Percentiles rank a stretch among this genome's conserved stretches.
phyloP scores from a whole-genome alignment of 2,888 invertebrate species.

The Alloscopus bannaensis region DNA sequence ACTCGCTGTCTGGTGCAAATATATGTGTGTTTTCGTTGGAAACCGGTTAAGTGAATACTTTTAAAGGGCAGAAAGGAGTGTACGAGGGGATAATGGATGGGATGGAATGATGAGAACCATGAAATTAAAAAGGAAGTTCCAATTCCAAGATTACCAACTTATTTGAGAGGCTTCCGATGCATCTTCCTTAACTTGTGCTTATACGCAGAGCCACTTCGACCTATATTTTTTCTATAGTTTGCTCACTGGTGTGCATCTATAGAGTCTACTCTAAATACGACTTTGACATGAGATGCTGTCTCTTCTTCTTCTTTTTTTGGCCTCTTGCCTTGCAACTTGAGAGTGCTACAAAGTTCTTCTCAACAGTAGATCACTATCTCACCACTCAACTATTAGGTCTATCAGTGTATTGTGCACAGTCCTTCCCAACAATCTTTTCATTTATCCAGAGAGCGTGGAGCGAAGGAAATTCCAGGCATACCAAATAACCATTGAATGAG shows the following conservation, averaged over 20 bases:
- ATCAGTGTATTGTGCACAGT: too few species aligned
- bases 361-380: too few species aligned
- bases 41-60: slow-evolving; percentile 19
- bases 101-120: slow-evolving; percentile 67
- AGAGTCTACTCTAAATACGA: slow-evolving; percentile 27
- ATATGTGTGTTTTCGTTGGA: slow-evolving; percentile 9
- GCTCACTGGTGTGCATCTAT: slow-evolving; percentile 45
- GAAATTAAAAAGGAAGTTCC: slow-evolving; percentile 71
- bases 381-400: too few species aligned
- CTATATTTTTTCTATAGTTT: background rate
- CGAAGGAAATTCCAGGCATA: slow-evolving; percentile 44
- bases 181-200: slow-evolving; percentile 33
- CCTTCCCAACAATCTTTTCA: slow-evolving; percentile 42
- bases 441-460: slow-evolving; percentile 25
- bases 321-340: slow-evolving; percentile 35
- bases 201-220: background rate
- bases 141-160: slow-evolving; percentile 68
- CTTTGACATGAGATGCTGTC: slow-evolving; percentile 62
- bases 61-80: slow-evolving; percentile 50
- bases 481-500: slow-evolving; percentile 51
- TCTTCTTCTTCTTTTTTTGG: slow-evolving; percentile 56
- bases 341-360: slow-evolving; percentile 43
- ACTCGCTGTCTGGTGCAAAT: background rate
- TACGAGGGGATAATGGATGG: slow-evolving; percentile 63
- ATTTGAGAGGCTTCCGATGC: slow-evolving; percentile 60